A percentile compares a stretch with the other conserved stretches of the same genome.
Evolutionary conservation across 1,140 invertebrate genomes (phyloP).

Genomic region (Brachionus rotundiformis): DNA sequence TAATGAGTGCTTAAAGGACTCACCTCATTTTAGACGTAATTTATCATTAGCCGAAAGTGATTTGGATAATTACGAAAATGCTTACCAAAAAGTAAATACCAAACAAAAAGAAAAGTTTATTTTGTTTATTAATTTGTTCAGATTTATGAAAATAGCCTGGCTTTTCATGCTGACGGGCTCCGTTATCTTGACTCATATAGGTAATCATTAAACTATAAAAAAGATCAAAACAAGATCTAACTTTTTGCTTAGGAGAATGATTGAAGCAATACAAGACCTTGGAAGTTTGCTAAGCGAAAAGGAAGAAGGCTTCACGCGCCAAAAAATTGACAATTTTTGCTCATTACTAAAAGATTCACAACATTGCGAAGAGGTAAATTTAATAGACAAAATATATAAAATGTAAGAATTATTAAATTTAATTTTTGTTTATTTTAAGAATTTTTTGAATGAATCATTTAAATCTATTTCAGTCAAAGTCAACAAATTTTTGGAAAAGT

Average conservation of each 20-base stretch:
- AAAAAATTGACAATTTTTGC: slow-evolving; percentile 32
- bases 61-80: slow-evolving; percentile 19
- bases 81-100: slow-evolving; percentile 30
- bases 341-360: slow-evolving; percentile 22
- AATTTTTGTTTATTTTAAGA: not conserved
- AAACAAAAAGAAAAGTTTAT: not conserved
- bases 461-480: slow-evolving; percentile 18
- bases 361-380: slow-evolving; percentile 17
- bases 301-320: slow-evolving; percentile 1
- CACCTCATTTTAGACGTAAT: slow-evolving; percentile 30
- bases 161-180: slow-evolving; percentile 29
- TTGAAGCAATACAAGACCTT: not conserved
- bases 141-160: slow-evolving; percentile 36
- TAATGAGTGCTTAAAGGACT: slow-evolving; percentile 44
- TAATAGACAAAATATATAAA: too few species aligned
- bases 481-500: slow-evolving; percentile 43
- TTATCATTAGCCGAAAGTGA: not conserved
- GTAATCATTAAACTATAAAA: not conserved
- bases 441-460: slow-evolving; percentile 29
- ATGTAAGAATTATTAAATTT: too few species aligned
- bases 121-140: not conserved
- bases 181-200: slow-evolving; percentile 9
- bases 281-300: slow-evolving; percentile 24
- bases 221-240: not conserved
- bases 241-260: not conserved